These are phyloP conservation scores for Plusia festucae DNA, from an alignment of 2,888 invertebrate genomes.

Conservation along the genomic window DNA sequence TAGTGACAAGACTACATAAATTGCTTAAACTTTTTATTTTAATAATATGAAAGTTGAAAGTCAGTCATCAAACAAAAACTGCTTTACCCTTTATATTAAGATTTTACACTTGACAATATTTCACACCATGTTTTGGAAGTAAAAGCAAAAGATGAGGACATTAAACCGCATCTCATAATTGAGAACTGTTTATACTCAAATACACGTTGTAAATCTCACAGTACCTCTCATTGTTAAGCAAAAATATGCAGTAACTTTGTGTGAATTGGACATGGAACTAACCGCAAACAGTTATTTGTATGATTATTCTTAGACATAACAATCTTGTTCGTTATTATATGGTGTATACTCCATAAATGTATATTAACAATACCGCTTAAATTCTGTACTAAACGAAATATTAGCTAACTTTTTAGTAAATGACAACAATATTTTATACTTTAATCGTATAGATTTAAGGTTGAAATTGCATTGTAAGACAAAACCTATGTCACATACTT, in stretches of 20 bases:
- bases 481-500: constrained; percentile 68
- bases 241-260: constrained; percentile 39
- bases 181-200: background rate
- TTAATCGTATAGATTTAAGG: background rate
- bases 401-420: background rate
- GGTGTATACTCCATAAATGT: constrained; percentile 7
- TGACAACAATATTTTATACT: background rate
- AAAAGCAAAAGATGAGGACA: background rate
- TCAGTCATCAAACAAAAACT: background rate
- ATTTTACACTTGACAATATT: background rate
- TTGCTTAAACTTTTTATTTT: too few species aligned
- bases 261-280: constrained; percentile 38
- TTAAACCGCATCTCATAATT: background rate
- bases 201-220: constrained; percentile 2
- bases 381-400: background rate
- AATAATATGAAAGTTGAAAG: too few species aligned
- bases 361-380: constrained; percentile 18
- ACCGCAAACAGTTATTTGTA: constrained; percentile 51
- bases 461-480: constrained; percentile 6
- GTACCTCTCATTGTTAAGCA: constrained; percentile 29
- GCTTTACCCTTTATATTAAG: background rate
- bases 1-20: too few species aligned
- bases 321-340: constrained; percentile 26
- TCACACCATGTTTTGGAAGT: constrained; percentile 2
- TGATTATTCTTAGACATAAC: constrained; percentile 34